Evolutionary conservation across 53 echinoderm and acorn worm genomes (phyloP).

Genomic region (Holothuria leucospilota): DNA sequence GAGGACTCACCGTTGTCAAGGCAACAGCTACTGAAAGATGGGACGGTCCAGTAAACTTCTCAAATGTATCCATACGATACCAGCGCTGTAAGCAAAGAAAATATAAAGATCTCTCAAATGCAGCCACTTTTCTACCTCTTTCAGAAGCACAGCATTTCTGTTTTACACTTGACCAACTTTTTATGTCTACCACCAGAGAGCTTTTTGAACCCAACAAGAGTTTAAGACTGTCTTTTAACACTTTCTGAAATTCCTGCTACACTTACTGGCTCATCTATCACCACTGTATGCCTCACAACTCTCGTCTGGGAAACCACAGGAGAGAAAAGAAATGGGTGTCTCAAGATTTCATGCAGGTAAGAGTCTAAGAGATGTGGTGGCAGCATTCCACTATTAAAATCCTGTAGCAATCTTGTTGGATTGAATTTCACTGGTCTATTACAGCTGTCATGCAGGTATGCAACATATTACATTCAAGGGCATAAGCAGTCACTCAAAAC

Average conservation of each 20-base stretch:
- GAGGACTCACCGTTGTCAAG: conserved; percentile 69
- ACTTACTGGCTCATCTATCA: conserved; percentile 30
- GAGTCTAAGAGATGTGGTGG: neutral
- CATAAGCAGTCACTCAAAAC: too few species aligned
- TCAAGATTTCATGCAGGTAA: neutral
- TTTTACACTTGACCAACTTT: too few species aligned
- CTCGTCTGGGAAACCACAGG: conserved; percentile 25
- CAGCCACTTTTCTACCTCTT: too few species aligned
- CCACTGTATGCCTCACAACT: conserved; percentile 25
- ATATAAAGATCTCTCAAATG: neutral
- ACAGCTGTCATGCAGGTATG: too few species aligned
- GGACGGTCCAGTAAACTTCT: conserved; percentile 62
- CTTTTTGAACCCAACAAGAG: too few species aligned
- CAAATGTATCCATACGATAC: conserved; percentile 83
- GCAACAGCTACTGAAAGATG: conserved; percentile 65
- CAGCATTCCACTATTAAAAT: too few species aligned
- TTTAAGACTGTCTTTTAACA: too few species aligned
- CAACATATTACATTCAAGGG: too few species aligned
- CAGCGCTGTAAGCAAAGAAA: conserved; percentile 69
- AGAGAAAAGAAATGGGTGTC: conserved; percentile 12
- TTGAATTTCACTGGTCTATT: too few species aligned
- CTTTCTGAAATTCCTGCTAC: neutral
- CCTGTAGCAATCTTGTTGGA: too few species aligned
- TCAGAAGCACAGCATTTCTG: too few species aligned
- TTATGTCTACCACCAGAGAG: too few species aligned